phyloP scores from a whole-genome alignment of 2,888 invertebrate genomes.

The Lysandra bellargus region DNA sequence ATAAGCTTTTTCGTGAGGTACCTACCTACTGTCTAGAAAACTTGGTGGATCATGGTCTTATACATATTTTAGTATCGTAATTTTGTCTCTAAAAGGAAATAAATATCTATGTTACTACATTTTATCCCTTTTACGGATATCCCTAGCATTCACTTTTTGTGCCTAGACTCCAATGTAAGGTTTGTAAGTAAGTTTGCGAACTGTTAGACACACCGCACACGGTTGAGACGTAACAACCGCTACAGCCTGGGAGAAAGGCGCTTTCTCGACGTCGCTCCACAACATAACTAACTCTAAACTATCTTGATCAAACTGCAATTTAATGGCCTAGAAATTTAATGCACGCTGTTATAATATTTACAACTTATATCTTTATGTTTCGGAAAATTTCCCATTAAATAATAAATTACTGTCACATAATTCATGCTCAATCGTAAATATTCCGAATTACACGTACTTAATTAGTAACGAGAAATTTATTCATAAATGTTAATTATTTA shows the following conservation, averaged over 20 bases:
- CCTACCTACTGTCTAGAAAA: neutral
- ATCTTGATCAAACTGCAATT: slow-evolving; percentile 24
- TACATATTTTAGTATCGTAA: neutral
- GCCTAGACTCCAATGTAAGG: neutral
- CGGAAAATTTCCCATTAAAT: neutral
- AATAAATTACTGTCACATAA: slow-evolving; percentile 1
- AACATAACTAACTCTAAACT: slow-evolving; percentile 26
- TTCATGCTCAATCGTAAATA: neutral
- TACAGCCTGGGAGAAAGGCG: slow-evolving; percentile 70
- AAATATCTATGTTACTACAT: too few species aligned
- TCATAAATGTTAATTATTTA: slow-evolving; percentile 5
- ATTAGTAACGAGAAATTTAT: slow-evolving; percentile 1
- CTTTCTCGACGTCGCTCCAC: slow-evolving; percentile 66
- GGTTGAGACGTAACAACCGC: slow-evolving; percentile 52
- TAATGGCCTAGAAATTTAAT: slow-evolving; percentile 3
- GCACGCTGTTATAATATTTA: neutral
- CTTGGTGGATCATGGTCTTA: neutral
- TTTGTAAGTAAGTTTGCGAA: slow-evolving; percentile 56
- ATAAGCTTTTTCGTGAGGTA: neutral
- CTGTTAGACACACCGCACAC: slow-evolving; percentile 59
- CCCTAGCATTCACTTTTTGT: too few species aligned
- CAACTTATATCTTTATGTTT: neutral
- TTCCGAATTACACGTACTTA: neutral
- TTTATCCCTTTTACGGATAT: too few species aligned
- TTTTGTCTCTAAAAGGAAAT: neutral